phyloP scores from a whole-genome alignment of 1,140 invertebrate species.

The Propsilocerus akamusi region DNA sequence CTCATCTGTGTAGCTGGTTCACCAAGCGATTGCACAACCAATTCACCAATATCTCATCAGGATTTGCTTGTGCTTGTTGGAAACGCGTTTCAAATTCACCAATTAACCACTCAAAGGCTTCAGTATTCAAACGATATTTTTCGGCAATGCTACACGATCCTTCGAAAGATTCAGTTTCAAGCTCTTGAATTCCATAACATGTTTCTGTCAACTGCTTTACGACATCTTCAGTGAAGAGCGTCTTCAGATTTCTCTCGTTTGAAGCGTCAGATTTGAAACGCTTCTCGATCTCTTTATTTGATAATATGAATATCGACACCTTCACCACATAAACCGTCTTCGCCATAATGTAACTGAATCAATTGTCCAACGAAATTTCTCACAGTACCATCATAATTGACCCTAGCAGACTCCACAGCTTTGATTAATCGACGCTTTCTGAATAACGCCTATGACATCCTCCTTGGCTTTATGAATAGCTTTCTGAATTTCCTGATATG shows the following conservation, averaged over 20 bases:
- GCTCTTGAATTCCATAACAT: conserved; percentile 70
- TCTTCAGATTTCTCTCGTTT: conserved; percentile 81
- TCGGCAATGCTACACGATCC: conserved; percentile 83
- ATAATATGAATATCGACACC: conserved; percentile 95
- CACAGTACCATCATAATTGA: conserved; percentile 93
- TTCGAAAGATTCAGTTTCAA: conserved; percentile 90
- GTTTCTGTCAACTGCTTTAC: conserved; percentile 85
- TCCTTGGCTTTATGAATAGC: conserved; percentile 98
- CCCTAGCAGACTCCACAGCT: conserved; percentile 99
- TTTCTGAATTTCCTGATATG: conserved; percentile 93
- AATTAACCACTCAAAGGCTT: conserved; percentile 98
- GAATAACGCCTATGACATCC: conserved; percentile 98
- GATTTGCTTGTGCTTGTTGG: conserved; percentile 86
- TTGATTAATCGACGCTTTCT: conserved; percentile 99
- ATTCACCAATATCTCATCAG: conserved; percentile 97
- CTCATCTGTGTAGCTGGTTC: conserved; percentile 99
- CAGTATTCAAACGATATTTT: conserved; percentile 79
- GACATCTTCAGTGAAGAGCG: conserved; percentile 88
- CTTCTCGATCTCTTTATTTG: conserved; percentile 87
- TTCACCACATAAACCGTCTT: conserved; percentile 91
- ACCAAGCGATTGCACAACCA: conserved; percentile 95
- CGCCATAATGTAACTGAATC: conserved; percentile 95
- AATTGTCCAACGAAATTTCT: conserved; percentile 90
- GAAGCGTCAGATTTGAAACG: conserved; percentile 92
- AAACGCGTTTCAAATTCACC: conserved; percentile 98